These are phyloP conservation scores for Drosophila nigritarsus DNA, from an alignment of 2,888 invertebrate genomes.

Conservation along the genomic window DNA sequence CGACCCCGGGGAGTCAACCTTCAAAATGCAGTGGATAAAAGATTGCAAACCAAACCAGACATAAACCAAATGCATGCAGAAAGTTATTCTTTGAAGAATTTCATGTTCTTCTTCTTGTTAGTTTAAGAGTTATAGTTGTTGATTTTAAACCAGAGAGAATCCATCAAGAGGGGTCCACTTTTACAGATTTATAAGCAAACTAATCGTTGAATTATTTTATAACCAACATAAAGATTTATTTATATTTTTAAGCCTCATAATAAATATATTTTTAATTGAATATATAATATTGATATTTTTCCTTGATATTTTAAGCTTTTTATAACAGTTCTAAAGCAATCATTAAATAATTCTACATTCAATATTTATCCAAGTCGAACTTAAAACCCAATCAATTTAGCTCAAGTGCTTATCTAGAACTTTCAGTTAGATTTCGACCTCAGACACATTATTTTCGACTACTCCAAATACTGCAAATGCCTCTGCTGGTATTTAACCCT, in stretches of 20 bases:
- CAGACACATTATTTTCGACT: neutral
- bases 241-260: neutral
- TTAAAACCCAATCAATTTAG: neutral
- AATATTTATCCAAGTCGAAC: neutral
- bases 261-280: neutral
- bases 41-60: slow-evolving; percentile 1
- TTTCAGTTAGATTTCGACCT: neutral
- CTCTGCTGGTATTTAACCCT: neutral
- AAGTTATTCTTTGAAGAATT: slow-evolving; percentile 1
- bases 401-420: neutral
- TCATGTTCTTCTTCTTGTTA: neutral
- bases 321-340: neutral
- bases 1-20: slow-evolving; percentile 62
- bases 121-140: neutral
- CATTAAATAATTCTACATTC: neutral
- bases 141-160: neutral
- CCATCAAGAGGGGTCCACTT: neutral
- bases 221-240: neutral
- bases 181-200: neutral
- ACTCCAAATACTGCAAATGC: no score
- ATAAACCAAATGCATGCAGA: slow-evolving; percentile 1
- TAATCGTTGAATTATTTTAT: neutral
- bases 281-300: neutral
- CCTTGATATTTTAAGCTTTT: neutral
- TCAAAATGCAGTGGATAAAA: slow-evolving; percentile 33